Evolutionary conservation across 2,797 vertebrate genomes (phyloP), one percentile per base, ranked within the genome.

Genomic region (Galagoides demidoff): DNA sequence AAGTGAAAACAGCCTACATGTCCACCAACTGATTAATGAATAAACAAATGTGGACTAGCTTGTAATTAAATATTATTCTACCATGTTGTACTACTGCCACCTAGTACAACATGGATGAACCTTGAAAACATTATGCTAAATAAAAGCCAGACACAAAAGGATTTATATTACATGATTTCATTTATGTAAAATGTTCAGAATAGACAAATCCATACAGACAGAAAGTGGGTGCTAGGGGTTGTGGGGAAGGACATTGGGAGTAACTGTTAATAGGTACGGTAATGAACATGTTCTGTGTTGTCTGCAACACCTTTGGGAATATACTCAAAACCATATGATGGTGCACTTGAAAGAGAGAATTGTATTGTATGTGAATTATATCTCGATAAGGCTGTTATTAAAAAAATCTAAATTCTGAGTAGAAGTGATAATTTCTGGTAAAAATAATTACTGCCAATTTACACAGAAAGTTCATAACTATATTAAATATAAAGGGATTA

Each of bases 401-500:
- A 94, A 70, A 74, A 73, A 83, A 76, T 73, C 39, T 2, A 89
- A 84, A 66, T 19, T 7, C 57, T 11, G 94, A 25, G 68, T 88
- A 96, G 91, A 96, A 84, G 87, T 92, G 68, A 97, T 96, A 88
- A 97, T 74, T 97, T 97, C 91, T 92, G 79, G 37, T 22, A 95
- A 95, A 96, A 97, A 97, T 86, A 95, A 96, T 96, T 94, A 97
- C 71, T 97, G 37, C 12, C 23, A 95, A 95, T 96, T 94, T 82
- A 96, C 63, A 92, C 11, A 90, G 20, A 74, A 85, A 78, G 14
- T 74, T 90, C 52, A 31, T 90, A 98, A 96, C 70, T 27, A 37
- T 95, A 97, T 96, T 97, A 98, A 97, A 85, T 49, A 96, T 94
- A 97, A 95, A 93, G 89, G 66, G 27, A 97, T 94, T 95, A 94